A percentile compares a stretch with the other conserved stretches of the same genome.
Conservation (phyloP, 1,140 invertebrate species). For the Marisa cornuarietis region DNA sequence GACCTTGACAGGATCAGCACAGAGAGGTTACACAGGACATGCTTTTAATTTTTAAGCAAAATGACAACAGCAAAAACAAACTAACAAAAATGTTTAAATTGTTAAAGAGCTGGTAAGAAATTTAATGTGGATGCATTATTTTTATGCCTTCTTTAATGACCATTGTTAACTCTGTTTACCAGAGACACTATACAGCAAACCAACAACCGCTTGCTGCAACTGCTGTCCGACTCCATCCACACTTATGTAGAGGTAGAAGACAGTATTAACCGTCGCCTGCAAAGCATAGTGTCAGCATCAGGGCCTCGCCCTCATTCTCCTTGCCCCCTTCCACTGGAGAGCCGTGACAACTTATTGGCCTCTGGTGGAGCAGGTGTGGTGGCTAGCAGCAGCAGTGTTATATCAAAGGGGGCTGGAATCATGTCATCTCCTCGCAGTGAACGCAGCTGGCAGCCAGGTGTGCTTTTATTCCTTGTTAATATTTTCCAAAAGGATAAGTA, state of each 20-base stretch:
- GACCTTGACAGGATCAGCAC: constrained; percentile 51
- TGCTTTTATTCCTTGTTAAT: too few species aligned
- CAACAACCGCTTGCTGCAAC: constrained; percentile 57
- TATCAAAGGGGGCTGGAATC: constrained; percentile 23
- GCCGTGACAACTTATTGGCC: background rate
- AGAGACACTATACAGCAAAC: constrained; percentile 52
- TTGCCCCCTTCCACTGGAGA: background rate
- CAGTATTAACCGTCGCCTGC: constrained; percentile 50
- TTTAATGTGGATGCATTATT: too few species aligned
- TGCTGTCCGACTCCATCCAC: constrained; percentile 57
- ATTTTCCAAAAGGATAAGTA: too few species aligned
- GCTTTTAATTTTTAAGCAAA: background rate
- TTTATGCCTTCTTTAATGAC: too few species aligned
- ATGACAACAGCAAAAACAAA: too few species aligned
- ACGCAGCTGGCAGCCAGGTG: constrained; percentile 3
- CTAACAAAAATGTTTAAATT: too few species aligned
- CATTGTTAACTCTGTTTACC: constrained; percentile 3
- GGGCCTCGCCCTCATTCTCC: constrained; percentile 25
- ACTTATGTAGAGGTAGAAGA: constrained; percentile 58
- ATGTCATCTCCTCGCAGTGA: constrained; percentile 17
- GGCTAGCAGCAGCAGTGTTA: background rate
- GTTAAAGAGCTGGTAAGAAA: too few species aligned
- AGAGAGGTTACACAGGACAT: constrained; percentile 45
- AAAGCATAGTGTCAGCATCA: constrained; percentile 40
- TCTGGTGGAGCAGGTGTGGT: constrained; percentile 4